Evolutionary conservation across 1,140 invertebrate genomes (phyloP).

Genomic region (Pristionchus pacificus): DNA sequence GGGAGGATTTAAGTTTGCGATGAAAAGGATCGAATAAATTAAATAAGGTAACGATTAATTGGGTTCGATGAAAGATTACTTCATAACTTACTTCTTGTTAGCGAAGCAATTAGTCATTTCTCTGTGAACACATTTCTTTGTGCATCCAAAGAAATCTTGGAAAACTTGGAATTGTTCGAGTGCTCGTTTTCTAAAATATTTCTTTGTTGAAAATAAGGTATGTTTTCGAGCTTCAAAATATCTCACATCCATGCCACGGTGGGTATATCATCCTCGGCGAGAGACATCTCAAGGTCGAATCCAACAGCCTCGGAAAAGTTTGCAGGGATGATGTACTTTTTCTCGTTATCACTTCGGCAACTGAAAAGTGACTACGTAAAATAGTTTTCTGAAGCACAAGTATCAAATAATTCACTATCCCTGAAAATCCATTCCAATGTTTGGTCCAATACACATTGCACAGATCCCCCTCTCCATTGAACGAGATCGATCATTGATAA

Average conservation of each 20-base stretch:
- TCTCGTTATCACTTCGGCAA: background rate
- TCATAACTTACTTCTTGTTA: background rate
- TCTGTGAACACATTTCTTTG: background rate
- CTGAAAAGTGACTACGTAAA: background rate
- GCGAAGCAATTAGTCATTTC: background rate
- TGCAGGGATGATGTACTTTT: background rate
- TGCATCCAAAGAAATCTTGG: background rate
- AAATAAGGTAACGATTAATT: too few relatives aligned
- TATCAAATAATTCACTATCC: too few relatives aligned
- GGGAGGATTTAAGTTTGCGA: background rate
- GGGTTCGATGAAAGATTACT: too few relatives aligned
- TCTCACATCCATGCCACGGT: too few relatives aligned
- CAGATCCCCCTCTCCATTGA: too few relatives aligned
- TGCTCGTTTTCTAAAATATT: background rate
- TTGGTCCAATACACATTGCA: too few relatives aligned
- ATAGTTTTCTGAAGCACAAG: too few relatives aligned
- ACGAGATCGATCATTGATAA: too few relatives aligned
- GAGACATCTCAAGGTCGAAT: background rate
- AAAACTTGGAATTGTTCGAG: background rate
- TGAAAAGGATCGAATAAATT: too few relatives aligned
- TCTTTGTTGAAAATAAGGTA: too few relatives aligned
- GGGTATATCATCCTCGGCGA: background rate
- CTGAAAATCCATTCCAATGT: too few relatives aligned
- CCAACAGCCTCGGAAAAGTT: background rate
- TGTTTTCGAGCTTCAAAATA: too few relatives aligned